Conservation (phyloP, 2,797 vertebrate species). For the Mus caroli region DNA sequence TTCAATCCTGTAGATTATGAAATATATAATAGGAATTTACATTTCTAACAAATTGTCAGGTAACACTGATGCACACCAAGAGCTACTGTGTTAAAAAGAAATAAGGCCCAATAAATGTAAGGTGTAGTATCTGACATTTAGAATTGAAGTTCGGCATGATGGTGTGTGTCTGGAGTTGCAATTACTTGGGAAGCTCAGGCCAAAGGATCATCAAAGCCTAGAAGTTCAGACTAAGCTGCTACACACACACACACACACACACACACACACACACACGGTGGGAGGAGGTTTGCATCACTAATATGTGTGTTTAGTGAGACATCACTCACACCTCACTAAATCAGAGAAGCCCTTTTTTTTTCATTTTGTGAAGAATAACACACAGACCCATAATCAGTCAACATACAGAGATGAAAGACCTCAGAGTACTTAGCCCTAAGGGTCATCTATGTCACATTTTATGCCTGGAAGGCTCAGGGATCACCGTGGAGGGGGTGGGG, state of each 20-base stretch:
- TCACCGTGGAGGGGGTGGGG: no score
- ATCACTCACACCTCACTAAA: not conserved
- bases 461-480: not conserved
- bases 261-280: not conserved
- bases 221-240: not conserved
- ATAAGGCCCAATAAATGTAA: not conserved
- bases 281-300: not conserved
- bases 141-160: not conserved
- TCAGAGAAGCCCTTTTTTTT: not conserved
- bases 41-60: slow-evolving; percentile 1
- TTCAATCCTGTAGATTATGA: not conserved
- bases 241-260: not conserved
- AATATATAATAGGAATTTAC: not conserved
- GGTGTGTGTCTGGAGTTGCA: not conserved
- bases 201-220: not conserved
- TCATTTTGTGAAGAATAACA: no score
- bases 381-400: not conserved
- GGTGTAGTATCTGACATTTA: not conserved
- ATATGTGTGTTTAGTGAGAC: not conserved
- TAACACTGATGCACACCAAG: not conserved
- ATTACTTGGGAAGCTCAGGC: not conserved
- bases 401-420: not conserved
- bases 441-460: not conserved
- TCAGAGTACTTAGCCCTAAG: not conserved
- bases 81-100: not conserved